Evolutionary conservation across 2,888 invertebrate genomes (phyloP), one percentile per base, ranked within the genome.

Genomic region (Megalurothrips usitatus): DNA sequence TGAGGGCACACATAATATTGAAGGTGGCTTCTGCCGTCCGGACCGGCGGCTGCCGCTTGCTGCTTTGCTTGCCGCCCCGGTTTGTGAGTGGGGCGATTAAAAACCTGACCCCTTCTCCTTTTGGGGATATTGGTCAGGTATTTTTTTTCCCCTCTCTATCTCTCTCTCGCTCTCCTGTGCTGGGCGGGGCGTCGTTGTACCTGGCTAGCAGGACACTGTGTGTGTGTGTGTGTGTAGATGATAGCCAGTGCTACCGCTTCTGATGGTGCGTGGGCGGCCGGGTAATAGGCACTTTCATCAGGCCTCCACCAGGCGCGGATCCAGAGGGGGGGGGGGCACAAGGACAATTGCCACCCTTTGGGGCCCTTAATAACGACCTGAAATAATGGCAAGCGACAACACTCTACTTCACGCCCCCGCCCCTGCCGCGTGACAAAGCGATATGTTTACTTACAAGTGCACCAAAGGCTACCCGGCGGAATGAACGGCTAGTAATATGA

Each of bases 51-150:
- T 43, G 34, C 34, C 34, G 34, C n/a, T n/a, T n/a, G n/a, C n/a
- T n/a, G n/a, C n/a, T n/a, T n/a, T n/a, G 34, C 3, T 43, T 43
- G 34, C 17, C 14, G 19, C 12, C 17, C 58, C 58, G 17, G 0
- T 58, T 14, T 14, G 17, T 17, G 58, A 14, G 58, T 17, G n/a
- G 58, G 19, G 58, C 58, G 58, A 58, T 58, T 58, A 58, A 58
- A 58, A 58, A 58, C 58, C 58, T 58, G 58, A 58, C n/a, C 58
- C 58, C 58, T 43, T 17, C 58, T 58, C n/a, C 58, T 58, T 58
- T 58, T n/a, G n/a, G 34, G 34, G 34, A 43, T 43, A 43, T 43
- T 43, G 34, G 3, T 43, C 34, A 19, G 17, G 58, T 19, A 58
- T 58, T 19, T 58, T 58, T 58, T 58, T 58, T 6, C 6, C 34